phyloP scores from a whole-genome alignment of 37 sponge, comb jelly and placozoan species.

The Ephydatia muelleri region DNA sequence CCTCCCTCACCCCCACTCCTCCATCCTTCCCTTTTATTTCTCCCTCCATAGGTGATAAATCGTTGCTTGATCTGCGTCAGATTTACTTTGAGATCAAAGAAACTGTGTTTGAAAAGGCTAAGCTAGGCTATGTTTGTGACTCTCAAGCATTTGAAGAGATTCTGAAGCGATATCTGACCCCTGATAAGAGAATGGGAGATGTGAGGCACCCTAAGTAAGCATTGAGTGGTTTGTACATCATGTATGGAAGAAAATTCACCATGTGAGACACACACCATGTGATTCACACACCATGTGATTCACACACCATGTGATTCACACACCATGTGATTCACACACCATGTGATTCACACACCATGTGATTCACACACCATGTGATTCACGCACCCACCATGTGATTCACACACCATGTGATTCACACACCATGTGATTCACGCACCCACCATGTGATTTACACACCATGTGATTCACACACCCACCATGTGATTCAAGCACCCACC shows the following conservation, averaged over 20 bases:
- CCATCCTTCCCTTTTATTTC: not conserved
- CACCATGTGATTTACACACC: no score
- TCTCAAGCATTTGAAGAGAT: not conserved
- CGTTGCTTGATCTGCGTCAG: not conserved
- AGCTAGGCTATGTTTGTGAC: constrained; percentile 2
- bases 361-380: no score
- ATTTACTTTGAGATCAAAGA: constrained; percentile 34
- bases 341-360: no score
- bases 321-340: no score
- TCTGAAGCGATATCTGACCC: constrained; percentile 11
- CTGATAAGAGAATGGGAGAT: constrained; percentile 21
- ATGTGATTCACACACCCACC: no score
- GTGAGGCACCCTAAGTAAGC: constrained; percentile 21
- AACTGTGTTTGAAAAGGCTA: constrained; percentile 16
- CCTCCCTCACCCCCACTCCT: not conserved
- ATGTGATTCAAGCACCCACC: no score
- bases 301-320: no score
- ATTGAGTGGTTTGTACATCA: not conserved
- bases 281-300: not conserved
- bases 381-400: no score
- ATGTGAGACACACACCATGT: not conserved
- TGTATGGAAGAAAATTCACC: not conserved
- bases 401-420: no score
- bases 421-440: no score
- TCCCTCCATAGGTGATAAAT: not conserved